Conservation (phyloP, 2,113 vertebrate genomes). For the Sander vitreus region DNA sequence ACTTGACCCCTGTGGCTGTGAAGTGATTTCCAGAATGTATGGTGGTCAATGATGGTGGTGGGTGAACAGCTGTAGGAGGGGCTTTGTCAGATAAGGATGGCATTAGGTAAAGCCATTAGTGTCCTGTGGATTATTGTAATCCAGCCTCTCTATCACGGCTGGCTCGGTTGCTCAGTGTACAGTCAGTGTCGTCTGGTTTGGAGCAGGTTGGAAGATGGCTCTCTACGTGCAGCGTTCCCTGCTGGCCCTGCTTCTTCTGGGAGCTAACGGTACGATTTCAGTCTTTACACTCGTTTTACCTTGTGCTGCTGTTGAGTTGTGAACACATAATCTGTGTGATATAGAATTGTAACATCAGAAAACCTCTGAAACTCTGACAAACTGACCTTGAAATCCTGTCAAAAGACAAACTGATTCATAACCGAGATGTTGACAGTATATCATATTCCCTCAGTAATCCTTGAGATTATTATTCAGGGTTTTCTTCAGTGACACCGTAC, state of each 20-base stretch:
- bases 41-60: constrained; percentile 26
- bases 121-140: constrained; percentile 83
- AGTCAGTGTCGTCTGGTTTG: constrained; percentile 54
- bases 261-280: constrained; percentile 87
- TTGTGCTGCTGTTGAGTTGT: neutral
- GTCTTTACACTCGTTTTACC: neutral
- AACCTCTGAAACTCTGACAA: neutral
- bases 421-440: neutral
- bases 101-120: constrained; percentile 80
- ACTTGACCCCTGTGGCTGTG: constrained; percentile 24
- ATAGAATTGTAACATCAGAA: neutral
- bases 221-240: constrained; percentile 78
- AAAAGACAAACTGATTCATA: neutral
- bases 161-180: constrained; percentile 58
- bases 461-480: neutral
- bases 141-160: constrained; percentile 69
- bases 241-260: constrained; percentile 89
- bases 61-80: constrained; percentile 76
- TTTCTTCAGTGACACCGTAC: neutral
- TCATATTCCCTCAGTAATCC: neutral
- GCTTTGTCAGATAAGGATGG: constrained; percentile 78
- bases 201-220: constrained; percentile 82
- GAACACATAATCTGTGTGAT: neutral
- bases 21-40: constrained; percentile 29
- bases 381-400: neutral